These are phyloP conservation scores for Abrostola triplasia DNA, from an alignment of 2,888 invertebrate genomes.

Conservation along the genomic window DNA sequence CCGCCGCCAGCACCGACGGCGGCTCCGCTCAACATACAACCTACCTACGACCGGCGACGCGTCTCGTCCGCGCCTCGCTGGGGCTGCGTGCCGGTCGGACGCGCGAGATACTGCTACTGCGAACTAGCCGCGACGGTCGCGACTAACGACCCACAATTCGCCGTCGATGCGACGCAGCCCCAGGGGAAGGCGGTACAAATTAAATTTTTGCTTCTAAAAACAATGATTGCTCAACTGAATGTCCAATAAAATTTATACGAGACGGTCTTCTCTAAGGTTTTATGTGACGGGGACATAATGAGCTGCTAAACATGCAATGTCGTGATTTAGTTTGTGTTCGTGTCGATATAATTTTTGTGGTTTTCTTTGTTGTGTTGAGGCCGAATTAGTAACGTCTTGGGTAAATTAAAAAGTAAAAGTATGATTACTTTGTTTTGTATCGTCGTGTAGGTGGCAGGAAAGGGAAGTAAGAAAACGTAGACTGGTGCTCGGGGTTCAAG, in stretches of 20 bases:
- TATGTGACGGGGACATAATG: conserved; percentile 85
- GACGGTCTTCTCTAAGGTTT: conserved; percentile 84
- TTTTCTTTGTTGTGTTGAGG: conserved; percentile 73
- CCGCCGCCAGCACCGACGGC: conserved; percentile 68
- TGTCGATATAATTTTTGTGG: conserved; percentile 68
- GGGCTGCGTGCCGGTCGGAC: conserved; percentile 66
- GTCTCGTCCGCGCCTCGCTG: conserved; percentile 70
- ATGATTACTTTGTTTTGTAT: conserved; percentile 60
- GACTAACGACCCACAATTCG: conserved; percentile 56
- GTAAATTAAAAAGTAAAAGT: conserved; percentile 58
- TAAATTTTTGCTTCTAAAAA: conserved; percentile 77
- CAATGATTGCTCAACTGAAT: conserved; percentile 80
- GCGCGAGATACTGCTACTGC: conserved; percentile 53
- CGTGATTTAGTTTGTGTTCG: conserved; percentile 82
- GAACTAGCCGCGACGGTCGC: conserved; percentile 49
- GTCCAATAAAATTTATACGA: conserved; percentile 79
- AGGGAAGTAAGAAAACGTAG: conserved; percentile 68
- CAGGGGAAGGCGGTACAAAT: conserved; percentile 74
- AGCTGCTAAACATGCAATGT: conserved; percentile 88
- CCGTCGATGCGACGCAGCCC: conserved; percentile 76
- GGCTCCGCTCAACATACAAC: conserved; percentile 70
- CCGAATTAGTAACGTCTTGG: conserved; percentile 72
- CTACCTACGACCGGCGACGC: conserved; percentile 73
- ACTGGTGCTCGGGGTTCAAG: conserved; percentile 82
- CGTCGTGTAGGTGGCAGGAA: conserved; percentile 71